Base-by-base conservation (phyloP, 2,888 invertebrate species). In the Byasa hedistus region DNA sequence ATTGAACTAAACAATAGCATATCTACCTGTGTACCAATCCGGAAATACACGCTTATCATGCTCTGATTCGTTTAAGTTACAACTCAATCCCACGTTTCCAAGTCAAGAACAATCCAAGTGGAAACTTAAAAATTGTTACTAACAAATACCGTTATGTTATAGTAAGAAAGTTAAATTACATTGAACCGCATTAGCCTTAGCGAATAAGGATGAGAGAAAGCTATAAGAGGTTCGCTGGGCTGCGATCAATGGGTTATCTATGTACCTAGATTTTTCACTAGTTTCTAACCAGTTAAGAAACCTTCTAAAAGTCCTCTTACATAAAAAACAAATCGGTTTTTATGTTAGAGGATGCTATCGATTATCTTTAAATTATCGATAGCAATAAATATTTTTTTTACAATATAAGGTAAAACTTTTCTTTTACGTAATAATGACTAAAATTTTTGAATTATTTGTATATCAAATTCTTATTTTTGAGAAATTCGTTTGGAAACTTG, bases 251-350 rank as follows among this genome's bases (percentile, higher is more conserved):
- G 24, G 62, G 24, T 62, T 48, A 62, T 62, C n/a, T 39, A 27
- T 39, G 23, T 36, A 61, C 54, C 32, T 32, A 48, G 48, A 48
- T 54, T 61, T 54, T 52, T 48, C 48, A 44, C 57, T 19, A 27
- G 63, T 57, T 57, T 63, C 56, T 64, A 57, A 64, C 57, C 51
- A 57, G 57, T 64, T 64, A 22, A 52, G 19, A n/a, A 51, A 51
- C 51, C n/a, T 64, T 52, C 19, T n/a, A 27, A 51, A 57, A 39
- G 12, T 39, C 39, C 39, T 15, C 27, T n/a, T n/a, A n/a, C n/a
- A n/a, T n/a, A 5, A 27, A 27, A 39, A 39, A 15, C 15, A 15
- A 3, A 15, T 1, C 54, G 36, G 32, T 54, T 19, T 19, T 15
- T 19, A 10, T 5, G 48, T 17, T 3, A 5, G 10, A 48, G 5